Evolutionary conservation across 2,113 vertebrate species (phyloP).

Genomic region (Thymallus thymallus): DNA sequence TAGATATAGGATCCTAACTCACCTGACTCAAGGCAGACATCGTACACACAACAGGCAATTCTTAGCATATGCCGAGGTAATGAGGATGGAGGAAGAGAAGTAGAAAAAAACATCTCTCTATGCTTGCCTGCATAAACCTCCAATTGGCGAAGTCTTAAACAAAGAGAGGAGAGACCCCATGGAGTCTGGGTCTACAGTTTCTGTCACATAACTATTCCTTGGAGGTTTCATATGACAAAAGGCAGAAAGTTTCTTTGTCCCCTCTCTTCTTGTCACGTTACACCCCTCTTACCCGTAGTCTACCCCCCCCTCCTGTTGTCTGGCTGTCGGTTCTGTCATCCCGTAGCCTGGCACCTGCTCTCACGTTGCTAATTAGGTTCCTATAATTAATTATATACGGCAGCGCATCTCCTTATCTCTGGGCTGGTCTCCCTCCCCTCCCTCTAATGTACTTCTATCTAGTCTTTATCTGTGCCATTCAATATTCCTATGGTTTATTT

Average conservation of each 20-base stretch:
- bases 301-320: slow-evolving; percentile 67
- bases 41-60: slow-evolving; percentile 4
- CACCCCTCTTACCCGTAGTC: slow-evolving; percentile 71
- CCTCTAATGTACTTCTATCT: slow-evolving; percentile 8
- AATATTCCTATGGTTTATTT: too few relatives aligned
- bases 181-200: slow-evolving; percentile 73
- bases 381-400: slow-evolving; percentile 90
- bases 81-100: slow-evolving; percentile 59
- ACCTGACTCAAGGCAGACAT: slow-evolving; percentile 5
- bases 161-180: slow-evolving; percentile 68
- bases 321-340: slow-evolving; percentile 83
- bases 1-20: slow-evolving; percentile 13
- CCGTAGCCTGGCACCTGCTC: slow-evolving; percentile 86
- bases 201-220: slow-evolving; percentile 77
- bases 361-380: slow-evolving; percentile 91
- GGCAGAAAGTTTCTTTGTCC: slow-evolving; percentile 80
- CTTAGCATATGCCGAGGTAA: slow-evolving; percentile 65
- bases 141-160: slow-evolving; percentile 72
- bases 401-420: slow-evolving; percentile 74
- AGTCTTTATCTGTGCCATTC: too few relatives aligned
- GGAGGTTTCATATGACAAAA: slow-evolving; percentile 82
- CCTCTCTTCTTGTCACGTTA: slow-evolving; percentile 74
- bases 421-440: slow-evolving; percentile 50
- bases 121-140: slow-evolving; percentile 63
- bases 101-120: slow-evolving; percentile 45